Conservation (phyloP, 2,888 invertebrate species). For the Mactromeris polynyma region DNA sequence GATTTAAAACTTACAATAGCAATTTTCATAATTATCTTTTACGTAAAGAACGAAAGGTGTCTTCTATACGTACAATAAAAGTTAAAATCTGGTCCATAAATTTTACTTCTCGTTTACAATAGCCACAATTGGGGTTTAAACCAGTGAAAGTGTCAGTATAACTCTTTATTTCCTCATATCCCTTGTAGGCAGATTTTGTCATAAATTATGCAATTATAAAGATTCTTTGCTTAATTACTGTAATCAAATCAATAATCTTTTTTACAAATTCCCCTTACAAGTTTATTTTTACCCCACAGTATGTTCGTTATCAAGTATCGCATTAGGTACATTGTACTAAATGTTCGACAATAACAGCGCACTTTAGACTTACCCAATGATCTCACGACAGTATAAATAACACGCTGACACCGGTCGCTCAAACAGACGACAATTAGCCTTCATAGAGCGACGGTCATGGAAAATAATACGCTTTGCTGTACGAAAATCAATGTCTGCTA, state of each 20-base stretch:
- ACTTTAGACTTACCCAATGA: not conserved
- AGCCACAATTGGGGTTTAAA: too few relatives aligned
- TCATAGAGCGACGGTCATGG: not conserved
- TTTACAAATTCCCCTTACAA: not conserved
- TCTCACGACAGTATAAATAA: not conserved
- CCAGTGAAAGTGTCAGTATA: too few relatives aligned
- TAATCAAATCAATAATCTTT: not conserved
- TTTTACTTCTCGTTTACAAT: not conserved
- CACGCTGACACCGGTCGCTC: not conserved
- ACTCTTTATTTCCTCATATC: not conserved
- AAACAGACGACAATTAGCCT: slow-evolving; percentile 27
- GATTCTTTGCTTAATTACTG: not conserved
- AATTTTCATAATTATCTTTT: not conserved
- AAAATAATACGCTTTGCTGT: not conserved
- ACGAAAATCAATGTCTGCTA: not conserved
- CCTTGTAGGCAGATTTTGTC: not conserved
- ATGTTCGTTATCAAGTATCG: slow-evolving; percentile 3
- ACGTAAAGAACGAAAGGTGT: not conserved
- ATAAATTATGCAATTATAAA: not conserved
- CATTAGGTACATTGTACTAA: not conserved
- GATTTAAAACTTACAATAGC: not conserved
- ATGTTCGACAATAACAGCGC: not conserved
- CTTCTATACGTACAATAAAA: not conserved
- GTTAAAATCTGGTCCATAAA: not conserved
- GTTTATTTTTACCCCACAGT: slow-evolving; percentile 19